Base-by-base conservation (phyloP, 2,797 vertebrate species). In the Manis javanica region DNA sequence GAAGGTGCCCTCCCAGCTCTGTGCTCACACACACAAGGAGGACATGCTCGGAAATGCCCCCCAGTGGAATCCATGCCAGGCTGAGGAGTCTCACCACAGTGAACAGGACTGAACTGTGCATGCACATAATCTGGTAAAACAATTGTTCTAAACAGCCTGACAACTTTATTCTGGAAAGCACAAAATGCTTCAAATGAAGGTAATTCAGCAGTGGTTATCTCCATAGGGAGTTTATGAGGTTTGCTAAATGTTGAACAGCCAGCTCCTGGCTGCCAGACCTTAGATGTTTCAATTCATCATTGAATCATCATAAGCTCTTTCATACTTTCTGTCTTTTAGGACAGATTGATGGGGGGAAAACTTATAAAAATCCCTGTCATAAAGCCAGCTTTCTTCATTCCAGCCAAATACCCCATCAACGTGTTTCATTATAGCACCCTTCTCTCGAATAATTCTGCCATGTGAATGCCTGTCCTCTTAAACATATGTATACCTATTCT, bases 311-410 rank as follows among this genome's bases (percentile, higher is more conserved):
- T 90, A 87, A 69, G 51, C 39, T 75, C 49, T 92, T 88, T 90
- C 55, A 69, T 31, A 84, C 59, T 94, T 92, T n/a, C 59, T 79
- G 37, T 61, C 57, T 72, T 81, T 81, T 63, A 55, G 24, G 66
- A 91, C n/a, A 88, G 39, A 79, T n/a, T 71, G 64, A 95, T 95
- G 5, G n/a, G 37, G 19, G n/a, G 29, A 57, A 37, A 83, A 64
- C 2, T 5, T 37, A 51, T 29, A 75, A 81, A 91, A 95, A 87
- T 66, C 21, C 7, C 84, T 59, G 61, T 94, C 24, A 79, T 59
- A 86, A 93, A 94, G 83, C 59, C 75, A 91, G 46, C n/a, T 46
- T 77, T 77, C 69, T 79, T 95, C 37, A 87, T 89, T 37, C 63
- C 26, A 81, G 46, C 39, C 81, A 92, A 90, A 23, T 82, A 72